Evolutionary conservation across 2,113 vertebrate species (phyloP).

Genomic region (Poeciliopsis turrubarensis): DNA sequence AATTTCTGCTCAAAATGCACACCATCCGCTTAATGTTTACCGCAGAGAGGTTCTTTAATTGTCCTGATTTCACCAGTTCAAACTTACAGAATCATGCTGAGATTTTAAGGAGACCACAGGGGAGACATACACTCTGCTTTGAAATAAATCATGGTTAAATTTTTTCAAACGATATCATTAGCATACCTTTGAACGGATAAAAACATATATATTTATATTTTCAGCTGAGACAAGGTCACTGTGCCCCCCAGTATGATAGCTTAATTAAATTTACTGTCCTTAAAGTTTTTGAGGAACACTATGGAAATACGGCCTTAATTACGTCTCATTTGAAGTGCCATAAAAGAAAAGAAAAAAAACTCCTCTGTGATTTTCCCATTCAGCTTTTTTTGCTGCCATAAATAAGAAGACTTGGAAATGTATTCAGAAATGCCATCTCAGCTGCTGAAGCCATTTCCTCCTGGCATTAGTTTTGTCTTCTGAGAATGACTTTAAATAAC

Average conservation of each 20-base stretch:
- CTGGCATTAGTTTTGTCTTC: neutral
- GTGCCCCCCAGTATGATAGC: slow-evolving; percentile 43
- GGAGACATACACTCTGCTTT: slow-evolving; percentile 25
- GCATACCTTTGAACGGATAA: slow-evolving; percentile 60
- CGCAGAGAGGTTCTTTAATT: slow-evolving; percentile 64
- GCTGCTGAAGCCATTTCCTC: slow-evolving; percentile 13
- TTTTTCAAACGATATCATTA: slow-evolving; percentile 64
- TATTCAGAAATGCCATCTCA: slow-evolving; percentile 30
- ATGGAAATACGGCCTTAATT: slow-evolving; percentile 79
- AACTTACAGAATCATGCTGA: slow-evolving; percentile 42
- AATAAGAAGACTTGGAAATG: slow-evolving; percentile 17
- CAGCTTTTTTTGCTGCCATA: slow-evolving; percentile 27
- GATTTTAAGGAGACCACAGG: slow-evolving; percentile 42
- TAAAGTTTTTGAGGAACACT: slow-evolving; percentile 74
- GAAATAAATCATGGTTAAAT: slow-evolving; percentile 37
- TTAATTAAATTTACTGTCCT: slow-evolving; percentile 80
- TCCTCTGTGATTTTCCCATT: slow-evolving; percentile 38
- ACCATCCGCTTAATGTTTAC: slow-evolving; percentile 70
- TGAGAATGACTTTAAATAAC: slow-evolving; percentile 27
- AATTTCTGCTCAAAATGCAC: slow-evolving; percentile 60
- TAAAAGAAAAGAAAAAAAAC: slow-evolving; percentile 62
- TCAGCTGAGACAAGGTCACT: slow-evolving; percentile 60
- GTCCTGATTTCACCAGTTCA: slow-evolving; percentile 58
- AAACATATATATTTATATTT: slow-evolving; percentile 16
- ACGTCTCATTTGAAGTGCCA: slow-evolving; percentile 64